phyloP scores from a whole-genome alignment of 2,888 invertebrate species.

The Opisthograptis luteolata region DNA sequence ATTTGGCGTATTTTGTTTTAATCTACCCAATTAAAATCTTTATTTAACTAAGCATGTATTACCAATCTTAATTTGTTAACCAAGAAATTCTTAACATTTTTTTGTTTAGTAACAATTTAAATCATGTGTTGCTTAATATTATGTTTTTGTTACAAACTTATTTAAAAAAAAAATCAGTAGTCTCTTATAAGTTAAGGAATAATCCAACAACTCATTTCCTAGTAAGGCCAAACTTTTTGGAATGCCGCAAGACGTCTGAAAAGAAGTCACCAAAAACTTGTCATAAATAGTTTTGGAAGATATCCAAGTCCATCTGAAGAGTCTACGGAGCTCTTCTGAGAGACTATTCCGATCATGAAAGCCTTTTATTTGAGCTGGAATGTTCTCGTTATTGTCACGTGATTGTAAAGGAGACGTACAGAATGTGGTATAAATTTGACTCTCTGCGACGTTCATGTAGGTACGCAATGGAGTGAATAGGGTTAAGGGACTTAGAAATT shows the following conservation, averaged over 20 bases:
- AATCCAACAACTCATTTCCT: not conserved
- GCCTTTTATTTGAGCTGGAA: conserved; percentile 48
- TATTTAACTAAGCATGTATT: too few relatives aligned
- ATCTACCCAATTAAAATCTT: too few relatives aligned
- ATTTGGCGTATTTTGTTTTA: too few relatives aligned
- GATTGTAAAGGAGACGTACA: conserved; percentile 22
- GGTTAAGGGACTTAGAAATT: not conserved
- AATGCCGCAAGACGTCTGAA: conserved; percentile 45
- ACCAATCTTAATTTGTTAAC: too few relatives aligned
- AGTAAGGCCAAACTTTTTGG: conserved; percentile 1
- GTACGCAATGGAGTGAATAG: not conserved
- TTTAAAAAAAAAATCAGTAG: not conserved
- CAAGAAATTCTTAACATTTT: too few relatives aligned
- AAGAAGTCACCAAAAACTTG: conserved; percentile 52
- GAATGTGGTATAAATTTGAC: conserved; percentile 15
- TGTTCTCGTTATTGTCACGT: conserved; percentile 28
- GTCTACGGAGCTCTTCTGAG: conserved; percentile 50
- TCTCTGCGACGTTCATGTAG: not conserved
- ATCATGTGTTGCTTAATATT: too few relatives aligned
- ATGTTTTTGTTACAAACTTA: too few relatives aligned
- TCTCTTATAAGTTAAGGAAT: not conserved
- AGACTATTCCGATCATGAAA: conserved; percentile 57
- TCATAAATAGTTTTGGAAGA: conserved; percentile 69
- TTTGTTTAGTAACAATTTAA: too few relatives aligned
- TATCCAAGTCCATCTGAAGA: conserved; percentile 58